Evolutionary conservation across 1,140 invertebrate species (phyloP).

Genomic region (Drosophila elegans): DNA sequence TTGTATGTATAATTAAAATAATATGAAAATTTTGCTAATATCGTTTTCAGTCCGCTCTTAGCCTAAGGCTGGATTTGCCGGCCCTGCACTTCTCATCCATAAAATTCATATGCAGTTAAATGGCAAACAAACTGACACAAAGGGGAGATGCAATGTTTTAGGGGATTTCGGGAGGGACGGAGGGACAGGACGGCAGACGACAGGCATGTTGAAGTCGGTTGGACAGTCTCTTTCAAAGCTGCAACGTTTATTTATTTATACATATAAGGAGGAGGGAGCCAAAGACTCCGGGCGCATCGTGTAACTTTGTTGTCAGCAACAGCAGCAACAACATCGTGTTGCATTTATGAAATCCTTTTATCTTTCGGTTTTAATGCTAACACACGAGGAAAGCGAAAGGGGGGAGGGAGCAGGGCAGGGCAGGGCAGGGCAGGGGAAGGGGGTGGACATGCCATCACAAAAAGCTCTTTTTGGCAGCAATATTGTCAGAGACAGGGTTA

Average conservation of each 20-base stretch:
- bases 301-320: constrained; percentile 74
- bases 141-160: neutral
- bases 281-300: constrained; percentile 45
- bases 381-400: constrained; percentile 44
- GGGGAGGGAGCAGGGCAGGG: constrained; percentile 9
- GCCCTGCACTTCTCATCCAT: neutral
- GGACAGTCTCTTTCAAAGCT: constrained; percentile 63
- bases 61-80: neutral
- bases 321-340: constrained; percentile 59
- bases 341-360: constrained; percentile 82
- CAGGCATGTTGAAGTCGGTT: constrained; percentile 68
- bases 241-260: constrained; percentile 74
- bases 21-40: constrained; percentile 1
- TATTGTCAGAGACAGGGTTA: constrained; percentile 73
- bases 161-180: constrained; percentile 9
- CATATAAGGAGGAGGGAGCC: constrained; percentile 11
- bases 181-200: constrained; percentile 37
- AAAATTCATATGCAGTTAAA: constrained; percentile 44
- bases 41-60: neutral
- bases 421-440: constrained; percentile 1
- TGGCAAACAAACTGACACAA: constrained; percentile 47
- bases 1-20: neutral
- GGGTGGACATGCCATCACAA: constrained; percentile 52
- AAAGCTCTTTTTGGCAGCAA: constrained; percentile 78
- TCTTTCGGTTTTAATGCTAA: constrained; percentile 72